Base-by-base conservation (phyloP, 2,888 invertebrate species). In the Salticus scenicus region DNA sequence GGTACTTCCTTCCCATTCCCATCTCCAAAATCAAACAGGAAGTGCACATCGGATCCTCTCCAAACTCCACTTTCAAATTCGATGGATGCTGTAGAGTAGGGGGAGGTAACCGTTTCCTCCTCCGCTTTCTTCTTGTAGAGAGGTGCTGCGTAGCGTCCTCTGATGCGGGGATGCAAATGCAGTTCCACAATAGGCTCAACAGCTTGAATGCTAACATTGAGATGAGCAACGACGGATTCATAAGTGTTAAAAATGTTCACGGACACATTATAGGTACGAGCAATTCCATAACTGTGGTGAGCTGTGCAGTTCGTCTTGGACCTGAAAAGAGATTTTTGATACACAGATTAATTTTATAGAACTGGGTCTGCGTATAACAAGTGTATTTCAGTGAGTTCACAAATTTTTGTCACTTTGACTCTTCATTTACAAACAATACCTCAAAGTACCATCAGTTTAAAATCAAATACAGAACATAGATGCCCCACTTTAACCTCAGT, bases 1-100 rank as follows among this genome's bases (percentile, higher is more conserved):
- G 69, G 28, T 4, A 89, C 88, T 28, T 83, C 70, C 47, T 85
- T 30, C 7, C 51, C 73, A 4, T 75, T 67, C 0, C 90, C 90
- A 88, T 91, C 91, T n/a, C 90, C 91, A 89, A 90, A 91, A 84
- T 90, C 89, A 89, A 91, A 90, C 24, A 88, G 51, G 88, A 90
- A 91, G 1, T 64, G 86, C 10, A 90, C 89, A 87, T 90, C 89
- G 5, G 90, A 90, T 41, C 90, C 91, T 74, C 88, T 84, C 20
- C 87, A 76, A 12, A 88, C 89, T 33, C 77, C 74, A 47, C 86
- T 81, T 64, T 88, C 87, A 64, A 88, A 88, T 20, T 42, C 67
- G 17, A 88, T 31, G 5, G 63, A 12, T 42, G 78, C 89, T 88
- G 88, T 57, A 81, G 74, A 27, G 14, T 57, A 78, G 42, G 5